Conservation (phyloP, 2,888 invertebrate species). For the Drosophila gaucha region DNA sequence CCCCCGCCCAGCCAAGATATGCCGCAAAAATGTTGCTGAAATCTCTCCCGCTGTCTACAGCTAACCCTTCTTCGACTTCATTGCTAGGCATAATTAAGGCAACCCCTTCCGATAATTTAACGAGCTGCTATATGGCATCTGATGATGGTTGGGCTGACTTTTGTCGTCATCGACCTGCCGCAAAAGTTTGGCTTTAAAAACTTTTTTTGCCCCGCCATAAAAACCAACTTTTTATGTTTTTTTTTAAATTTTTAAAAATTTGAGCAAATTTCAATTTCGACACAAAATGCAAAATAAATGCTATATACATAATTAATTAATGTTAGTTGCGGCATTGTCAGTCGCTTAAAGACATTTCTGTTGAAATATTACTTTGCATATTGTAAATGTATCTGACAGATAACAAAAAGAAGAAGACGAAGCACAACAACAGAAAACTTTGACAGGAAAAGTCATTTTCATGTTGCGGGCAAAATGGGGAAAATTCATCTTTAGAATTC, state of each 20-base stretch:
- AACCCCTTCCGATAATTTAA: constrained; percentile 28
- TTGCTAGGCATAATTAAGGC: constrained; percentile 35
- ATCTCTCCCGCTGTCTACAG: too few species aligned
- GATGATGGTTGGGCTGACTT: constrained; percentile 6
- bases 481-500: constrained; percentile 69
- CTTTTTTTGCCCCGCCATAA: constrained; percentile 12
- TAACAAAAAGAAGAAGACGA: constrained; percentile 2
- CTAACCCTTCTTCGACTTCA: constrained; percentile 4
- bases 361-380: constrained; percentile 44
- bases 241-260: constrained; percentile 1
- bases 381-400: constrained; percentile 30
- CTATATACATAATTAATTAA: constrained; percentile 40
- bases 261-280: constrained; percentile 2
- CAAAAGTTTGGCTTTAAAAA: constrained; percentile 43
- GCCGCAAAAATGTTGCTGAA: constrained; percentile 33
- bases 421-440: constrained; percentile 26
- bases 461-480: constrained; percentile 46
- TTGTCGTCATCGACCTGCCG: constrained; percentile 28
- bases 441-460: constrained; percentile 57
- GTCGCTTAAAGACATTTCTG: constrained; percentile 22
- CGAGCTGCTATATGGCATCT: constrained; percentile 11
- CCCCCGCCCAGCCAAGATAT: not conserved
- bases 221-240: not conserved
- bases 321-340: constrained; percentile 34
- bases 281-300: constrained; percentile 11